Evolutionary conservation across 2,113 vertebrate species (phyloP), one percentile per base, ranked within the genome.

Genomic region (Burhinus oedicnemus): DNA sequence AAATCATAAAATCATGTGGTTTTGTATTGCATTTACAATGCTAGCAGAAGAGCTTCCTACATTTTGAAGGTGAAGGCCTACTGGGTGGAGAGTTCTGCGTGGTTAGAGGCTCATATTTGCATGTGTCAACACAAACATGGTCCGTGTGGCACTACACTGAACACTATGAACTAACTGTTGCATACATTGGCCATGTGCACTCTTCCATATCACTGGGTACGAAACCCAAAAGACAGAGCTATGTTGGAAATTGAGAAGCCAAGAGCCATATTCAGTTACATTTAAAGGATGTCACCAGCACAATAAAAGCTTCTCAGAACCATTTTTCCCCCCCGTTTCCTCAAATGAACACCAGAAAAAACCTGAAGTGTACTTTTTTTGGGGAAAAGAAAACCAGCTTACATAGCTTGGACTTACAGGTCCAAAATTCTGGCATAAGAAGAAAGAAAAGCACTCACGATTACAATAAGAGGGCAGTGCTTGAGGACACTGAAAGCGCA

Each of bases 171-270:
- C 19, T 27, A 51, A 68, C 34, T 58, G 47, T 15, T 69, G 36
- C 30, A 27, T 7, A 19, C 11, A 26, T 1, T 16, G 61, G 16
- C 30, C 23, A 27, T 3, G 2, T 29, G 34, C 38, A 11, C n/a
- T 83, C n/a, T 40, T 75, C 20, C 8, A 0, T 15, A 32, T 40
- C 4, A 13, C 16, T 32, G 20, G 3, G 6, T 32, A 66, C 0
- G 0, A 65, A 93, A 93, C 29, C 42, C 42, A 16, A 23, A 51
- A 23, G 49, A 51, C 49, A 51, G 49, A 23, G 49, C 49, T 51
- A 51, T 51, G 36, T 6, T 29, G 26, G 60, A 71, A 91, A 57
- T 1, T 25, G 29, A 72, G 25, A 89, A 65, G 23, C 32, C 19
- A 58, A 47, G 1, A 74, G 27, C 13, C n/a, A 58, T 23, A 64